Conservation (phyloP, 1,140 invertebrate species). For the Orius insidiosus region DNA sequence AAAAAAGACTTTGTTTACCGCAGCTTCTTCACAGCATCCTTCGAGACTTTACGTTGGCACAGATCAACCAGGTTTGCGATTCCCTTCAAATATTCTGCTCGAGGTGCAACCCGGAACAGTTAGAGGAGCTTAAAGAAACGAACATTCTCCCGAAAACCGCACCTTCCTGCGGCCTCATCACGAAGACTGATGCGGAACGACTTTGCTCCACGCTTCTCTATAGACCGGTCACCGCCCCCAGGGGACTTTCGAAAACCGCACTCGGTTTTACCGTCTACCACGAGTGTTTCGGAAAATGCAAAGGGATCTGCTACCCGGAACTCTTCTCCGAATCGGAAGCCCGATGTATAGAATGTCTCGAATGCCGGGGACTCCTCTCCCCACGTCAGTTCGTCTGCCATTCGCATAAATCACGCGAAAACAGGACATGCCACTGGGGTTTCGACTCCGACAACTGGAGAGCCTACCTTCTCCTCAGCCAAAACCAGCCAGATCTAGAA, state of each 20-base stretch:
- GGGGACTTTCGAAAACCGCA: conserved; percentile 20
- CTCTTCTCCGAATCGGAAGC: conserved; percentile 53
- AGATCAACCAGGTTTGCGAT: conserved; percentile 91
- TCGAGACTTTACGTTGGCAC: conserved; percentile 67
- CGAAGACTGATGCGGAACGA: conserved; percentile 92
- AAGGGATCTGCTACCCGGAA: conserved; percentile 70
- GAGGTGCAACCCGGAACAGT: conserved; percentile 75
- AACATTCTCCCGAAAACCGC: conserved; percentile 71
- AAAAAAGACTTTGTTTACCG: conserved; percentile 85
- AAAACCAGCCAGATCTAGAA: conserved; percentile 57
- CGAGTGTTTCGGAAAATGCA: conserved; percentile 89
- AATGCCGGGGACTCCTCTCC: conserved; percentile 74
- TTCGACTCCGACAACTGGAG: conserved; percentile 93
- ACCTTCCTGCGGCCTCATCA: conserved; percentile 86
- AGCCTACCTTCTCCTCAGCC: conserved; percentile 65
- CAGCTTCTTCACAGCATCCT: conserved; percentile 88
- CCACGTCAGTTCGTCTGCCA: conserved; percentile 88
- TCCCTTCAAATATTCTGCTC: conserved; percentile 91
- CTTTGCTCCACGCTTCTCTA: conserved; percentile 75
- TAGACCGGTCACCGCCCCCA: conserved; percentile 25
- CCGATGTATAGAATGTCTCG: conserved; percentile 79
- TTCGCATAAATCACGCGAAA: conserved; percentile 70
- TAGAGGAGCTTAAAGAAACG: conserved; percentile 74
- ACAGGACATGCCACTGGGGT: conserved; percentile 93
- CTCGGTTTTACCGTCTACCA: conserved; percentile 60